Evolutionary conservation across 1,140 invertebrate genomes (phyloP), one percentile per base, ranked within the genome.

Genomic region (Hydropsyche tenuis): DNA sequence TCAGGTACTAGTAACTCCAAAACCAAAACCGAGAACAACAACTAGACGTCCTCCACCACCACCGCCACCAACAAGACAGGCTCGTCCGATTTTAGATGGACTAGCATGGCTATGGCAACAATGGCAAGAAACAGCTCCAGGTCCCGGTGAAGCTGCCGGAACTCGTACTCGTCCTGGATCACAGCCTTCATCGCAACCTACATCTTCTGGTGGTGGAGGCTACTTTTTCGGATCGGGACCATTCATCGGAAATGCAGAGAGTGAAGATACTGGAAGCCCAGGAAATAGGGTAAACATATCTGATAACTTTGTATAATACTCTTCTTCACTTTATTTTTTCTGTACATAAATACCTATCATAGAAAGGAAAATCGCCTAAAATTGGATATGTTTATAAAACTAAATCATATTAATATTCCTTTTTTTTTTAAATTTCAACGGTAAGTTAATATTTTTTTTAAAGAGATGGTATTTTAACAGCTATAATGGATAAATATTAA

Each of bases 1-100:
- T 79, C 85, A 86, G 85, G 85, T 86, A 80, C 81, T 85, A 79
- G 84, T 86, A 78, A 85, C 84, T 70, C 84, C 85, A 75, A 85
- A 85, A 78, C 77, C 81, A 64, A 80, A 81, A 74, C 79, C 84
- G 27, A 81, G 80, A 20, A 83, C 82, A 20, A 82, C 82, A 64
- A 77, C 80, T 30, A 79, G 81, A 9, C 81, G 81, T 16, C 81
- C 82, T 0, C 81, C 83, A 22, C 62, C 43, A 46, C 63, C 75
- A 1, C 66, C 77, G 25, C 80, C 83, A 53, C 63, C 75, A 1
- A 46, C 74, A 3, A 48, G 75, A 30, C 82, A 80, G 6, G 68
- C 83, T 16, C 80, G 85, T 64, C 85, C 85, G 0, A 81, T 86
- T 51, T 70, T 86, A 63, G 85, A 86, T 60, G 85, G 85, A 1